A percentile compares a stretch with the other conserved stretches of the same genome.
Evolutionary conservation across 2,113 vertebrate species (phyloP).

Genomic region (Speoplatyrhinus poulsoni): DNA sequence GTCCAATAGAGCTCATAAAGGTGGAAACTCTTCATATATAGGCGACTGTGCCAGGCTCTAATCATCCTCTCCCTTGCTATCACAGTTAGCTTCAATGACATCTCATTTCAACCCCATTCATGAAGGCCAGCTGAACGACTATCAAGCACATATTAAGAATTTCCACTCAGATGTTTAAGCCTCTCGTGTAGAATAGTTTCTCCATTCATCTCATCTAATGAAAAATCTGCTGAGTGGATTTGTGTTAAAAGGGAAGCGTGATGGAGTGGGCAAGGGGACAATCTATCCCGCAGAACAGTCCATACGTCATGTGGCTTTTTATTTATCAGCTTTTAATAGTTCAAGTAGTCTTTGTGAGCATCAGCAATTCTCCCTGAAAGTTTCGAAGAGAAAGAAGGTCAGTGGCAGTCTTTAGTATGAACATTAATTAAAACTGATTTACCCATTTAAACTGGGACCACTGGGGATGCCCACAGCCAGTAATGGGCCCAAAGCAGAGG

Average conservation of each 20-base stretch:
- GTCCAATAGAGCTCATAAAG: conserved; percentile 18
- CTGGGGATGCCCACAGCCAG: no score
- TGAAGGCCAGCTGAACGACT: conserved; percentile 53
- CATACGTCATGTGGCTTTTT: conserved; percentile 22
- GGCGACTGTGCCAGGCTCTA: conserved; percentile 15
- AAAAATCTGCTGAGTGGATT: conserved; percentile 61
- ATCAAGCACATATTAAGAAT: conserved; percentile 52
- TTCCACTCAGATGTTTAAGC: conserved; percentile 55
- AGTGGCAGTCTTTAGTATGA: no score
- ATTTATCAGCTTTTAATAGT: neutral
- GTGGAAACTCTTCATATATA: conserved; percentile 35
- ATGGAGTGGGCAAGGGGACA: conserved; percentile 26
- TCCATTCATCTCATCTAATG: conserved; percentile 52
- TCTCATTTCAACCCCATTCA: conserved; percentile 55
- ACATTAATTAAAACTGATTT: no score
- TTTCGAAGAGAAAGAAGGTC: no score
- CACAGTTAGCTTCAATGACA: conserved; percentile 36
- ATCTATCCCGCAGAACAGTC: conserved; percentile 12
- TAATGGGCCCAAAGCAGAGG: no score
- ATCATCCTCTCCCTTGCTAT: conserved; percentile 25
- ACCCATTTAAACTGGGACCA: no score
- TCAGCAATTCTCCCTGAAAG: no score
- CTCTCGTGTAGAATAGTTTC: conserved; percentile 56
- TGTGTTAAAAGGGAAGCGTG: conserved; percentile 46
- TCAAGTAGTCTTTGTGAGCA: no score